phyloP scores from a whole-genome alignment of 2,797 vertebrate species.

The Aeoliscus strigatus region DNA sequence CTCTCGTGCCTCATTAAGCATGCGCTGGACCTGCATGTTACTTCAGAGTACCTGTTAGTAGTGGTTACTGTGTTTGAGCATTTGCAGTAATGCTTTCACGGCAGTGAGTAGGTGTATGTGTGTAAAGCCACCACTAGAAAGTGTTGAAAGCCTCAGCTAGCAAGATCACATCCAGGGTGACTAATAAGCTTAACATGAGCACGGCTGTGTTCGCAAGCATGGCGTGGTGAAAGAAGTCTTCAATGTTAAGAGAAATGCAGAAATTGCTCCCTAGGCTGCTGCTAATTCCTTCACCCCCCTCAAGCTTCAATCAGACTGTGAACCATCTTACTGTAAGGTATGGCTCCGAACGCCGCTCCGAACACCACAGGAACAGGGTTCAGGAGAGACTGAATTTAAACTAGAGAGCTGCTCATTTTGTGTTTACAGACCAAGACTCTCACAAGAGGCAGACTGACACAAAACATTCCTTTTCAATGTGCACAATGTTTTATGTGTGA shows the following conservation, averaged over 20 bases:
- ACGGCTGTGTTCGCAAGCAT: constrained; percentile 71
- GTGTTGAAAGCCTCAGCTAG: constrained; percentile 79
- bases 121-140: constrained; percentile 78
- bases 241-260: constrained; percentile 71
- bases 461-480: constrained; percentile 6
- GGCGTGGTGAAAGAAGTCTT: constrained; percentile 69
- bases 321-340: constrained; percentile 64
- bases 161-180: constrained; percentile 82
- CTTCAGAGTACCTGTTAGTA: constrained; percentile 64
- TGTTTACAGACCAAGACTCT: constrained; percentile 12
- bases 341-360: constrained; percentile 48
- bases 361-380: constrained; percentile 52
- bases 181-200: constrained; percentile 82
- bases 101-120: constrained; percentile 79
- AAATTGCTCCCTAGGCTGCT: constrained; percentile 71
- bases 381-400: constrained; percentile 30
- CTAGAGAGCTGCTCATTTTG: constrained; percentile 23
- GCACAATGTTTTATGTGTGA: no score
- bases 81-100: constrained; percentile 70
- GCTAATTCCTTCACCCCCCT: constrained; percentile 73
- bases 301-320: constrained; percentile 72
- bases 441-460: constrained; percentile 2
- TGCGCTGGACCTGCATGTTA: constrained; percentile 47
- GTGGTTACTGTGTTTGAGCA: constrained; percentile 61
- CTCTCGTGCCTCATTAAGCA: constrained; percentile 59